phyloP scores from a whole-genome alignment of 2,888 invertebrate genomes.

The Lycocerus yunnanus region DNA sequence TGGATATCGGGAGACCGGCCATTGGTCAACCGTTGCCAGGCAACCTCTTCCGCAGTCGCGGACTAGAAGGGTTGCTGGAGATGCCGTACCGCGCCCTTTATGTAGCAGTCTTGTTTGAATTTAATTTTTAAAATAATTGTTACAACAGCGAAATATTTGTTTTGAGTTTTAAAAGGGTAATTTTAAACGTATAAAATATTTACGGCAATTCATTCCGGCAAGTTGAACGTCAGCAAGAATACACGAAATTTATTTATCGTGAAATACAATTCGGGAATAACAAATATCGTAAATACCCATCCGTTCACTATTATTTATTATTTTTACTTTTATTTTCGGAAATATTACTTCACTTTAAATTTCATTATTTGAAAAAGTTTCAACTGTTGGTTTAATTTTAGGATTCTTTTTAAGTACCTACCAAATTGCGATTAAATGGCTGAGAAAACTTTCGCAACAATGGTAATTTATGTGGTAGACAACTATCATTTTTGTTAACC shows the following conservation, averaged over 20 bases:
- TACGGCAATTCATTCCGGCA: not conserved
- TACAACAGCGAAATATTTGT: not conserved
- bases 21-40: slow-evolving; percentile 51
- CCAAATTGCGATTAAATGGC: too few relatives aligned
- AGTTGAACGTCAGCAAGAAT: not conserved
- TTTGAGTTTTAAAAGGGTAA: not conserved
- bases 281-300: not conserved
- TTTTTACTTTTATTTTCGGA: not conserved
- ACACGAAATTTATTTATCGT: not conserved
- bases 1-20: slow-evolving; percentile 55
- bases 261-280: too few relatives aligned
- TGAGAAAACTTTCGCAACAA: too few relatives aligned
- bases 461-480: too few relatives aligned
- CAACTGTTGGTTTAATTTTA: not conserved
- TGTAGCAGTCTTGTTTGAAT: slow-evolving; percentile 22
- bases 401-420: too few relatives aligned
- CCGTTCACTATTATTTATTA: not conserved
- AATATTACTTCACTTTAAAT: not conserved
- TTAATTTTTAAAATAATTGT: slow-evolving; percentile 22
- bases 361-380: not conserved
- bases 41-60: slow-evolving; percentile 35
- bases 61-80: slow-evolving; percentile 42
- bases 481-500: too few relatives aligned
- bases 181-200: not conserved
- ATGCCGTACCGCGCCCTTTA: slow-evolving; percentile 10